phyloP scores from a whole-genome alignment of 2,888 invertebrate genomes.

The Ectemnius lituratus region DNA sequence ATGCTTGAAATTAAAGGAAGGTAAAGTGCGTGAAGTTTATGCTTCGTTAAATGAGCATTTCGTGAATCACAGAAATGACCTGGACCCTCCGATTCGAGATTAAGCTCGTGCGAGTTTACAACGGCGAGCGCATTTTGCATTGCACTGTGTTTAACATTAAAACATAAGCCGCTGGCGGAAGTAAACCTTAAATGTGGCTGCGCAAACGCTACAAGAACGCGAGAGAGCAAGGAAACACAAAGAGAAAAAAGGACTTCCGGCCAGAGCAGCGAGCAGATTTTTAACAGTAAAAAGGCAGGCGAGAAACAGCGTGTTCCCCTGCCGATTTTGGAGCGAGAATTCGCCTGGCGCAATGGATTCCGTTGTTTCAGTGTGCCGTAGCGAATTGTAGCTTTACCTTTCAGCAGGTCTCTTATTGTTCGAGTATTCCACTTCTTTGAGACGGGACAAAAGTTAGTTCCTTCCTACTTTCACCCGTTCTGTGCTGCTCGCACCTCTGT shows the following conservation, averaged over 20 bases:
- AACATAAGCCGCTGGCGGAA: slow-evolving; percentile 43
- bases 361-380: too few relatives aligned
- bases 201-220: slow-evolving; percentile 10
- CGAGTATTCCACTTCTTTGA: too few relatives aligned
- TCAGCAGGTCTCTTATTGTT: too few relatives aligned
- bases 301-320: not conserved
- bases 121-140: slow-evolving; percentile 32
- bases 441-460: too few relatives aligned
- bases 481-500: too few relatives aligned
- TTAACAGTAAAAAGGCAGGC: not conserved
- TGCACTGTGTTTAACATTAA: slow-evolving; percentile 26
- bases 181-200: slow-evolving; percentile 21
- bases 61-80: slow-evolving; percentile 32
- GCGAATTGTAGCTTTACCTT: too few relatives aligned
- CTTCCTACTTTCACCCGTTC: too few relatives aligned
- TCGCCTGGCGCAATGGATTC: too few relatives aligned
- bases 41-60: slow-evolving; percentile 36
- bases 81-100: slow-evolving; percentile 23
- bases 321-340: too few relatives aligned
- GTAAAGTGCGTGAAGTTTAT: slow-evolving; percentile 27
- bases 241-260: not conserved
- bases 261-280: too few relatives aligned
- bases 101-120: slow-evolving; percentile 28
- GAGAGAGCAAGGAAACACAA: not conserved
- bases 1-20: slow-evolving; percentile 14